Base-by-base conservation (phyloP, 2,113 vertebrate genomes). In the Dicaeum eximium region DNA sequence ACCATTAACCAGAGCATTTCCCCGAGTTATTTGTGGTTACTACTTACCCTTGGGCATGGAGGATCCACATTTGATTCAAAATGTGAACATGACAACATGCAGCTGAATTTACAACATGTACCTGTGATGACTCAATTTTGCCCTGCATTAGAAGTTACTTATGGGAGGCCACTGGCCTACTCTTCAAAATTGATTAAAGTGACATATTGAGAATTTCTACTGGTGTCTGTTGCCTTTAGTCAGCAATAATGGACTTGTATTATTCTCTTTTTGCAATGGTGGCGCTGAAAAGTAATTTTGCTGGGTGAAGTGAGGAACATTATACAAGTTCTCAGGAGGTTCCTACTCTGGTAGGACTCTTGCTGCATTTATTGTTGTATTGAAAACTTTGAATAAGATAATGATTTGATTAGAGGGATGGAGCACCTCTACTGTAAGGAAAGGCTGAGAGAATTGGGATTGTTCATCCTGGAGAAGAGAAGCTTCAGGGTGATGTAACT, bases 401-500 rank as follows among this genome's bases (percentile, higher is more conserved):
- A 64, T 42, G 8, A 42, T 31, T 90, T 85, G 14, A 27, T 45
- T 2, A 38, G 33, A 45, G 60, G 19, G 20, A 38, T 81, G 45
- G 16, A 66, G 4, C 19, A 53, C 5, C 3, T 73, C 13, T 38
- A 13, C 53, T 45, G 2, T n/a, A 22, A n/a, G 15, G 10, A 73
- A 58, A 66, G 15, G 23, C 23, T 66, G 60, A 33, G 27, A 72
- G 60, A 80, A 28, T 14, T 73, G 7, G 33, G 23, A 38, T 73
- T 58, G 27, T 28, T 73, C 19, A 58, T 7, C 10, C 51, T 51
- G 37, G 45, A 33, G 17, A 57, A 64, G 27, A 35, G 12, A 74
- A 60, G 16, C 3, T 53, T 51, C 20, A n/a, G 33, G 2, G 20
- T 74, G 37, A 53, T 0, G 0, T n/a, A 28, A 28, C 6, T 61